These are phyloP conservation scores for Brachionus koreanus DNA, from an alignment of 1,140 invertebrate species.

Conservation along the genomic window DNA sequence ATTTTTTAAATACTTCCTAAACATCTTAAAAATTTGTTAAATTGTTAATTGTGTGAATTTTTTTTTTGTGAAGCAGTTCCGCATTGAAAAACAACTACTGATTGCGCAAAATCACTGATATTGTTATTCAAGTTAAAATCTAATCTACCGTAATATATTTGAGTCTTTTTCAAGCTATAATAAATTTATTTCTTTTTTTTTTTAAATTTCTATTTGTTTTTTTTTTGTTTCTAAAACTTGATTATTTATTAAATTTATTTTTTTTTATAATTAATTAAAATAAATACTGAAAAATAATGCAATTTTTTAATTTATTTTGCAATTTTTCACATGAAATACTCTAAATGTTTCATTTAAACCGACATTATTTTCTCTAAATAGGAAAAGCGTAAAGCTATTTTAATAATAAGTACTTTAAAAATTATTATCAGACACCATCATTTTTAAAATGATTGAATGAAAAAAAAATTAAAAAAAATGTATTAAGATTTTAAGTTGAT, in stretches of 20 bases:
- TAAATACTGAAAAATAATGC: background rate
- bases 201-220: background rate
- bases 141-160: background rate
- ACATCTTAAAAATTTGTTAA: background rate
- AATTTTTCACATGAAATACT: too few relatives aligned
- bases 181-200: background rate
- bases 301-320: background rate
- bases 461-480: too few relatives aligned
- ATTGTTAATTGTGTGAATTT: background rate
- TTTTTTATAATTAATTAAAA: constrained; percentile 13
- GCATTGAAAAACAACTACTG: background rate
- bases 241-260: constrained; percentile 8
- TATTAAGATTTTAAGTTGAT: too few relatives aligned
- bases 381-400: too few relatives aligned
- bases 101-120: background rate
- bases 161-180: background rate
- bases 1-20: background rate
- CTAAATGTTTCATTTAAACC: too few relatives aligned
- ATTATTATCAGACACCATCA: too few relatives aligned
- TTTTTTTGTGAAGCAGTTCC: background rate
- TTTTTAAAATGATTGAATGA: too few relatives aligned
- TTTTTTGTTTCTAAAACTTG: background rate
- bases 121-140: background rate
- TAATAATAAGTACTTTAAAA: too few relatives aligned
- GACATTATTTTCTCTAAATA: too few relatives aligned